A percentile compares a stretch with the other conserved stretches of the same genome.
Evolutionary conservation across 2,888 invertebrate genomes (phyloP).

Genomic region (Diadegma fenestrale): DNA sequence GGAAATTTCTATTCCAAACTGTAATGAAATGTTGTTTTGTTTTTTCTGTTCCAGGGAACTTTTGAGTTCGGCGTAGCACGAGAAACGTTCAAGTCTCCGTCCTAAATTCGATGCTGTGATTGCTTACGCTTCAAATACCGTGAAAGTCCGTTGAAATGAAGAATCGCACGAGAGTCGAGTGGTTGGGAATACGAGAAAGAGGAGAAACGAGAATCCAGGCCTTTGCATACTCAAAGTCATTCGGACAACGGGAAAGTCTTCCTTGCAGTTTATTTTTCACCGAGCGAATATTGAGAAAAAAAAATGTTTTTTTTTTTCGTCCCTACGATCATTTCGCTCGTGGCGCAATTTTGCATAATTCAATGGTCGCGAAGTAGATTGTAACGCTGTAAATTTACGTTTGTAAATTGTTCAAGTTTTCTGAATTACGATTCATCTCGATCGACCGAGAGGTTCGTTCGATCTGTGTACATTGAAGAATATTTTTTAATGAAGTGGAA

Average conservation of each 20-base stretch:
- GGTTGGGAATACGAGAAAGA: conserved; percentile 21
- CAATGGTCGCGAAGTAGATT: conserved; percentile 19
- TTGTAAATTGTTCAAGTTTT: conserved; percentile 64
- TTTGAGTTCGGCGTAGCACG: conserved; percentile 83
- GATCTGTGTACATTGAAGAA: conserved; percentile 42
- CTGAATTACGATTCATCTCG: conserved; percentile 6
- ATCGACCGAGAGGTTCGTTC: conserved; percentile 11
- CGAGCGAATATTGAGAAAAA: conserved; percentile 23
- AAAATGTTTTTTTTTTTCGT: conserved; percentile 13
- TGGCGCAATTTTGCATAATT: conserved; percentile 42
- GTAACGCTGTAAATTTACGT: conserved; percentile 64
- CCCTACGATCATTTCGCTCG: conserved; percentile 2
- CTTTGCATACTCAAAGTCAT: conserved; percentile 33
- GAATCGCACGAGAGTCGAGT: conserved; percentile 18
- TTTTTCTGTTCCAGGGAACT: conserved; percentile 81
- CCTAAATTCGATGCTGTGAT: conserved; percentile 83
- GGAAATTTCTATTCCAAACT: too few relatives aligned
- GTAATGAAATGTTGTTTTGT: conserved; percentile 6
- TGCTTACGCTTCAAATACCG: conserved; percentile 73
- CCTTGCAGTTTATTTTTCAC: conserved; percentile 42
- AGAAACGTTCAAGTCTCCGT: conserved; percentile 77
- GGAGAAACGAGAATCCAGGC: neutral
- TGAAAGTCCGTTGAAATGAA: conserved; percentile 57
- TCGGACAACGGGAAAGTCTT: conserved; percentile 48
- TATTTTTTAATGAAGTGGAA: neutral